Evolutionary conservation across 2,888 invertebrate species (phyloP).

Genomic region (Opisthograptis luteolata): DNA sequence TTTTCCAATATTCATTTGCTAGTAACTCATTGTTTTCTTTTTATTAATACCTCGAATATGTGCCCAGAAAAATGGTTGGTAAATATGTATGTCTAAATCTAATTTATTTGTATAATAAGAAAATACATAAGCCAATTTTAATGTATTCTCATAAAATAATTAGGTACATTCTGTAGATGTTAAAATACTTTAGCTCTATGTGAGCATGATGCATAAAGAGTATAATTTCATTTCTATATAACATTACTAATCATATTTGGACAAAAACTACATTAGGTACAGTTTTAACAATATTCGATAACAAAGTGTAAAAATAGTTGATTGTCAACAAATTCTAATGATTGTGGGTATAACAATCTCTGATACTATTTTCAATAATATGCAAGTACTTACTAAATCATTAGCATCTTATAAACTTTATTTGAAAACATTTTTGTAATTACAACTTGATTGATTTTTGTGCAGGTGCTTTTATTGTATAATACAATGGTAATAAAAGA

Average conservation of each 20-base stretch:
- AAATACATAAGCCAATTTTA: conserved; percentile 28
- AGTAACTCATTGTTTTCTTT: conserved; percentile 2
- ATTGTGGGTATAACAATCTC: conserved; percentile 36
- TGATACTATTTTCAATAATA: conserved; percentile 36
- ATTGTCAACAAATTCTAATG: conserved; percentile 50
- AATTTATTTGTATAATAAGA: conserved; percentile 11
- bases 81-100: conserved; percentile 12
- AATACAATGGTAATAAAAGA: conserved; percentile 21
- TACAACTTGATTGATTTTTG: conserved; percentile 33
- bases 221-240: conserved; percentile 37
- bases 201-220: conserved; percentile 26
- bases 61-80: conserved; percentile 7
- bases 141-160: conserved; percentile 33
- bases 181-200: conserved; percentile 18
- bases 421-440: conserved; percentile 30
- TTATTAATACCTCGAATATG: conserved; percentile 2
- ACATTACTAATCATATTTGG: conserved; percentile 43
- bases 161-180: conserved; percentile 30
- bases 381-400: conserved; percentile 26
- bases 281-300: conserved; percentile 49
- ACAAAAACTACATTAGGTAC: conserved; percentile 44
- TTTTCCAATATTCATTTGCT: conserved; percentile 29
- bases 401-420: conserved; percentile 22
- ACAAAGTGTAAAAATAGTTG: conserved; percentile 50
- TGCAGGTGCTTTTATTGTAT: conserved; percentile 32